Base-by-base conservation (phyloP, 2,888 invertebrate genomes). In the Noctuana brunneofusca region DNA sequence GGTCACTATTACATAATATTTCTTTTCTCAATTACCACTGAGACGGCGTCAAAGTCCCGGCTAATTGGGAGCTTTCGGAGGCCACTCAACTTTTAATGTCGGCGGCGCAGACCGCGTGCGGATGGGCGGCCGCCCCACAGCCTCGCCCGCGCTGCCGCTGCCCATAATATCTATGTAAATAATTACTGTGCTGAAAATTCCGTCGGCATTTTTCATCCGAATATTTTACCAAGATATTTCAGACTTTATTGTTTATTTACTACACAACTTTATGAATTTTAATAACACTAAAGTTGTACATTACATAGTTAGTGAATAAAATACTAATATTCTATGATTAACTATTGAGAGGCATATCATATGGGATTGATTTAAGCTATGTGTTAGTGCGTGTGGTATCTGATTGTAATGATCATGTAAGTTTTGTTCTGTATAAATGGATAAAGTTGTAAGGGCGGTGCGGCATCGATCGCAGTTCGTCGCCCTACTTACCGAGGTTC, bases 401-500 rank as follows among this genome's bases (percentile, higher is more conserved):
- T 66, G 68, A 71, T 68, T 83, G 83, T 83, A 86, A 80, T 86
- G 83, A 86, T 87, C 84, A 85, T 78, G 78, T 82, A 87, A 87
- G 87, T 88, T 88, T 82, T 83, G 81, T 79, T 78, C 84, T 78
- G 81, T 89, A 86, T 83, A 85, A 89, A 89, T 87, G 89, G 85
- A 87, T 87, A 87, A 88, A 89, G 86, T 88, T 87, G 86, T 82
- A 87, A 86, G 87, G 86, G 86, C 83, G 83, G 82, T 72, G 75
- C 79, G 79, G 72, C 85, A 90, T 90, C 90, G 90, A 89, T 89
- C 89, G 87, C 83, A 87, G 90, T 89, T 90, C 89, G 90, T 88
- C 89, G 90, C 81, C 89, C 90, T 89, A 90, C 89, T 89, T 90
- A 88, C 87, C 75, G 76, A 78, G 79, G 79, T 83, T 79, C 83